Evolutionary conservation across 2,888 invertebrate species (phyloP).

Genomic region (Cactoblastis cactorum): DNA sequence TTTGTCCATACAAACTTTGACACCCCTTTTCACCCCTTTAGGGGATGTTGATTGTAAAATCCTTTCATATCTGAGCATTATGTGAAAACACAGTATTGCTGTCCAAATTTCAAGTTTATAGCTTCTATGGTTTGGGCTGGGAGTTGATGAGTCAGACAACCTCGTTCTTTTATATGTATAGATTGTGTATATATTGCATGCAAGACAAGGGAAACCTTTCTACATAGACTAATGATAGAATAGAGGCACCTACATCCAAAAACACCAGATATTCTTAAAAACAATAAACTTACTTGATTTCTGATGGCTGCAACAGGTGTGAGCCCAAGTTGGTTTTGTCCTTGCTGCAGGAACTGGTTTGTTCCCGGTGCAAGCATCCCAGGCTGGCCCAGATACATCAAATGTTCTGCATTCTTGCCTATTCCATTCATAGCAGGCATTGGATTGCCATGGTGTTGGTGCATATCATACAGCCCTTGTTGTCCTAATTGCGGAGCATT

Average conservation of each 20-base stretch:
- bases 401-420: constrained; percentile 71
- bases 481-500: constrained; percentile 74
- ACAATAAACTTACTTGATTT: constrained; percentile 59
- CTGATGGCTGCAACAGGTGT: constrained; percentile 70
- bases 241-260: not conserved
- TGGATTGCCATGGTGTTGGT: constrained; percentile 67
- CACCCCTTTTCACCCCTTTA: too few species aligned
- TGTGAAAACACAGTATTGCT: too few species aligned
- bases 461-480: constrained; percentile 73
- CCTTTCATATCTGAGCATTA: too few species aligned
- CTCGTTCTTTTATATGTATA: too few species aligned
- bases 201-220: too few species aligned
- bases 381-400: constrained; percentile 73
- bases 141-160: too few species aligned
- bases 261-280: not conserved
- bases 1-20: too few species aligned
- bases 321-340: constrained; percentile 80
- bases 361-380: constrained; percentile 80
- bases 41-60: too few species aligned
- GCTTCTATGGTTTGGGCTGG: too few species aligned
- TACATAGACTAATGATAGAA: not conserved
- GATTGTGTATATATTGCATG: too few species aligned
- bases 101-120: too few species aligned
- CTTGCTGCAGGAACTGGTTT: constrained; percentile 81
- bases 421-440: constrained; percentile 77